phyloP scores from a whole-genome alignment of 2,113 vertebrate species.

The Polyodon spathula region DNA sequence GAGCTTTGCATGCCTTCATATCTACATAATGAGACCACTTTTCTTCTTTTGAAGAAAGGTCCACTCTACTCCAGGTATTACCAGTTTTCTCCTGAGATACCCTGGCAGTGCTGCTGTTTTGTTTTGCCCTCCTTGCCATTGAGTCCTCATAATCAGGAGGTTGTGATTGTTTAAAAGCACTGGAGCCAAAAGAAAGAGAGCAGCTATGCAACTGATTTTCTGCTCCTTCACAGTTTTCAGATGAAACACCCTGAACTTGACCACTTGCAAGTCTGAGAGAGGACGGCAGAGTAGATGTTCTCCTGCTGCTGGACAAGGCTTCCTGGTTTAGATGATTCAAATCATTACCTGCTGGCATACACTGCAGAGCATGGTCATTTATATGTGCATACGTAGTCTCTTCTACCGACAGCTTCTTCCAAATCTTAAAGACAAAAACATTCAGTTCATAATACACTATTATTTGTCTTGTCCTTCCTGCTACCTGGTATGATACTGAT shows the following conservation, averaged over 20 bases:
- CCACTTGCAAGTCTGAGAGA: neutral
- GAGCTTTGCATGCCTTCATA: neutral
- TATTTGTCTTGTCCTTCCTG: neutral
- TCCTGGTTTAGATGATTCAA: neutral
- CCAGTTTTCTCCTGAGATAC: neutral
- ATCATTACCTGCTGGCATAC: neutral
- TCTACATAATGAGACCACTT: neutral
- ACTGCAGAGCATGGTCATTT: neutral
- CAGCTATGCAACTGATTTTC: neutral
- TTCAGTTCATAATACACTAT: neutral
- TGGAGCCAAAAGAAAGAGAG: neutral
- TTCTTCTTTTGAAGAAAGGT: neutral
- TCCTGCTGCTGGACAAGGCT: neutral
- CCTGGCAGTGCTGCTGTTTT: neutral
- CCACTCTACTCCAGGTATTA: neutral
- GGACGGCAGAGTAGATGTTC: neutral
- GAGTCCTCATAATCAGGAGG: neutral
- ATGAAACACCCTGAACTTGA: neutral
- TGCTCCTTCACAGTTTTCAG: neutral
- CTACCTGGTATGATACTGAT: too few relatives aligned
- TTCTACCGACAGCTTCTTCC: conserved; percentile 2
- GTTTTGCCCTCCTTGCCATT: neutral
- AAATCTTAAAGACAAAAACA: neutral
- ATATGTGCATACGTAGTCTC: neutral
- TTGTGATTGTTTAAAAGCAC: neutral